Conservation (phyloP, 2,113 vertebrate species). For the Mustela nigripes region DNA sequence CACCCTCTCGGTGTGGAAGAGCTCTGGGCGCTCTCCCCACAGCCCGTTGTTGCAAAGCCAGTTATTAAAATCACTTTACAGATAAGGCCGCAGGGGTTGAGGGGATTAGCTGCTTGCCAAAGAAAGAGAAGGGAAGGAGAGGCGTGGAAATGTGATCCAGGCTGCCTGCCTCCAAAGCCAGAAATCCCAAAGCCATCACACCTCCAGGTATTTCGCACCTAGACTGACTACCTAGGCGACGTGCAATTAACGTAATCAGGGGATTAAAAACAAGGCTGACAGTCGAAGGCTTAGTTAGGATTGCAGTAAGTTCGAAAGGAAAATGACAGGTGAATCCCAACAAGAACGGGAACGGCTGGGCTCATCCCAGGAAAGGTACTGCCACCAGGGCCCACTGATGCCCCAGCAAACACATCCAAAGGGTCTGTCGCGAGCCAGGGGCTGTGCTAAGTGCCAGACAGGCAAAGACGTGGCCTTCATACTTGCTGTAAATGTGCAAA, state of each 20-base stretch:
- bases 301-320: neutral
- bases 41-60: accelerated
- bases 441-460: neutral
- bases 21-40: neutral
- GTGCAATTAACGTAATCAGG: neutral
- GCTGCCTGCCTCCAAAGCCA: neutral
- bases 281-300: neutral
- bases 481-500: neutral
- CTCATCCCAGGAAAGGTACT: neutral
- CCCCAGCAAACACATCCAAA: neutral
- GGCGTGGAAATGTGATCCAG: accelerated
- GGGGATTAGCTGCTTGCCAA: neutral
- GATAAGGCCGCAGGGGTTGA: neutral
- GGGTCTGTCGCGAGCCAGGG: neutral
- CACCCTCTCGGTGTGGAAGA: neutral
- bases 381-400: neutral
- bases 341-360: neutral
- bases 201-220: neutral
- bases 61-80: neutral
- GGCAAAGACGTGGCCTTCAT: neutral
- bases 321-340: neutral
- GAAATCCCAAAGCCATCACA: neutral
- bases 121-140: neutral
- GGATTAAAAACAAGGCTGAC: neutral
- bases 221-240: neutral